Evolutionary conservation across 2,797 vertebrate genomes (phyloP).

Genomic region (Microchirus variegatus): DNA sequence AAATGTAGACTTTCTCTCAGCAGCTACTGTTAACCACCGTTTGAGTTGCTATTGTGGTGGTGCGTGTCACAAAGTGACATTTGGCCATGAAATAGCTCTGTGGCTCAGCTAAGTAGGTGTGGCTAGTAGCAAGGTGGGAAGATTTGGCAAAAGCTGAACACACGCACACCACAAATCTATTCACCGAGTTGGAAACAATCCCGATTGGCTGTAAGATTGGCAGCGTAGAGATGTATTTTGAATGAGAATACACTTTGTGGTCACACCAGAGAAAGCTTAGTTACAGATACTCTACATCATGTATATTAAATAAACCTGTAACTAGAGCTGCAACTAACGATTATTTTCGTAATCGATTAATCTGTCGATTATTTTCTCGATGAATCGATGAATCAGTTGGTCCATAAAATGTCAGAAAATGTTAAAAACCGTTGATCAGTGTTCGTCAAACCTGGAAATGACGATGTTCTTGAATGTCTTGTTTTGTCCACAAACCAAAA

Average conservation of each 20-base stretch:
- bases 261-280: too few relatives aligned
- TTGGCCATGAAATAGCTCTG: conserved; percentile 43
- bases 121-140: conserved; percentile 32
- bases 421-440: too few relatives aligned
- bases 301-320: too few relatives aligned
- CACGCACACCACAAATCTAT: conserved; percentile 2
- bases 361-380: too few relatives aligned
- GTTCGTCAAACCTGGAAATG: too few relatives aligned
- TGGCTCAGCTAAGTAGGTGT: conserved; percentile 18
- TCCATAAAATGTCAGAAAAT: too few relatives aligned
- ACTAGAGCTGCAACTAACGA: too few relatives aligned
- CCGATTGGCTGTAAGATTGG: conserved; percentile 1
- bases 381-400: too few relatives aligned
- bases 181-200: conserved; percentile 12
- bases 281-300: too few relatives aligned
- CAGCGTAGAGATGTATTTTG: conserved; percentile 12
- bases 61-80: conserved; percentile 33
- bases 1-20: not conserved
- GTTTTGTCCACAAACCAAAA: too few relatives aligned
- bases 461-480: too few relatives aligned
- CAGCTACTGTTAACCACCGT: not conserved
- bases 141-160: conserved; percentile 39
- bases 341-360: too few relatives aligned
- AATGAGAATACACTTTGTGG: conserved; percentile 3
- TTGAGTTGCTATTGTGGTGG: conserved; percentile 5